These are phyloP conservation scores for Ochlodes sylvanus DNA, from an alignment of 2,888 invertebrate species.

Conservation along the genomic window DNA sequence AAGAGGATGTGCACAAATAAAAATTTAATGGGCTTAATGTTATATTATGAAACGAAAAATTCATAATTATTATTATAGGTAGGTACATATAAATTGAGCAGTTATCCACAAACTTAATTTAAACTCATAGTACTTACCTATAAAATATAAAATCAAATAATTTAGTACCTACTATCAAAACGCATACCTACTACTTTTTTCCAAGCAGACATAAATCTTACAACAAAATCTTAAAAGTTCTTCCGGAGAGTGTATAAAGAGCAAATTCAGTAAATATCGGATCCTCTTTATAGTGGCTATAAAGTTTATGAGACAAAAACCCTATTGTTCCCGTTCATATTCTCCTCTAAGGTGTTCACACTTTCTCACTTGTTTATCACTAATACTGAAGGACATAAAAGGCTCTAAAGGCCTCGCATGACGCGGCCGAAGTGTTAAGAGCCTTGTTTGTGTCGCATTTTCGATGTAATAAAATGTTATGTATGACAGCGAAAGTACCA, in stretches of 20 bases:
- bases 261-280: slow-evolving; percentile 22
- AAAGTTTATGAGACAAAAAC: slow-evolving; percentile 34
- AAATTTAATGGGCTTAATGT: too few relatives aligned
- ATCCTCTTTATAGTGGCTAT: slow-evolving; percentile 21
- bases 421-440: slow-evolving; percentile 54
- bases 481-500: slow-evolving; percentile 39
- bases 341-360: slow-evolving; percentile 32
- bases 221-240: not conserved
- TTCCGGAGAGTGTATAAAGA: slow-evolving; percentile 6
- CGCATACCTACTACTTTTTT: too few relatives aligned
- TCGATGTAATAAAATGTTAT: slow-evolving; percentile 55
- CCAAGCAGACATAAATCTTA: not conserved
- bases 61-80: too few relatives aligned
- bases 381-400: slow-evolving; percentile 15
- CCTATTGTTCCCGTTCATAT: slow-evolving; percentile 29
- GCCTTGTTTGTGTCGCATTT: slow-evolving; percentile 64
- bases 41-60: too few relatives aligned
- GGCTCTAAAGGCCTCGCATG: slow-evolving; percentile 27
- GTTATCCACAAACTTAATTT: too few relatives aligned
- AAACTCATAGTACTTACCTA: too few relatives aligned
- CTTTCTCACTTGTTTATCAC: slow-evolving; percentile 34
- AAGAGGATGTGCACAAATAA: too few relatives aligned
- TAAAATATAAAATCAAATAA: too few relatives aligned
- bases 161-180: too few relatives aligned
- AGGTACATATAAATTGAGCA: too few relatives aligned